Conservation (phyloP, 2,113 vertebrate species). For the Bufo gargarizans region DNA sequence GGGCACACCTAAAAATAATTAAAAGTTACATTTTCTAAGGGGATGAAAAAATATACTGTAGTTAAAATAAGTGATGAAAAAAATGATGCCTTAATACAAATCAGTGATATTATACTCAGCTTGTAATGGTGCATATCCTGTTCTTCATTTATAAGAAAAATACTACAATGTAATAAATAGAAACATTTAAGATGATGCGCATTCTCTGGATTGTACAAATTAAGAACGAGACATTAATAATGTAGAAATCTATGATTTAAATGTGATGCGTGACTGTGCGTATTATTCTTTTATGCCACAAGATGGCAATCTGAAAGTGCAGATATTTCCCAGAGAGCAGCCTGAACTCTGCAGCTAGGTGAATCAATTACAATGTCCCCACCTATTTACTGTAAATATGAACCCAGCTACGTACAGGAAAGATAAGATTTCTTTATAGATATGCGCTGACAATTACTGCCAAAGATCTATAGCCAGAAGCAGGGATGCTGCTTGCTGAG, state of each 20-base stretch:
- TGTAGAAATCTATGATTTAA: not conserved
- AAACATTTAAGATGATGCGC: not conserved
- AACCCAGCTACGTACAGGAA: slow-evolving; percentile 42
- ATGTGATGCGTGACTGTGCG: not conserved
- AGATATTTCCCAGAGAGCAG: slow-evolving; percentile 26
- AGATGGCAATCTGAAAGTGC: slow-evolving; percentile 55
- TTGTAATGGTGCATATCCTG: not conserved
- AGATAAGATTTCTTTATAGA: slow-evolving; percentile 32
- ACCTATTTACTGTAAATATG: slow-evolving; percentile 57
- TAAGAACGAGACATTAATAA: not conserved
- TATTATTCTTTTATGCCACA: slow-evolving; percentile 50
- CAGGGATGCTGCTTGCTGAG: not conserved
- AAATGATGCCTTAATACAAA: no score
- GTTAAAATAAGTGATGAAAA: no score
- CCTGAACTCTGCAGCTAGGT: slow-evolving; percentile 7
- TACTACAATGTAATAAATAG: not conserved
- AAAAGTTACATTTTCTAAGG: no score
- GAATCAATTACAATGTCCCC: slow-evolving; percentile 45
- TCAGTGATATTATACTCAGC: not conserved
- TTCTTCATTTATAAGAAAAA: not conserved
- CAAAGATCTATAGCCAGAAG: slow-evolving; percentile 2
- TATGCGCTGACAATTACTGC: not conserved
- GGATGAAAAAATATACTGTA: no score
- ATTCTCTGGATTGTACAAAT: not conserved
- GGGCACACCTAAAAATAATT: no score